These are phyloP conservation scores for Daubentonia madagascariensis DNA, from an alignment of 2,113 vertebrate genomes.

Conservation along the genomic window DNA sequence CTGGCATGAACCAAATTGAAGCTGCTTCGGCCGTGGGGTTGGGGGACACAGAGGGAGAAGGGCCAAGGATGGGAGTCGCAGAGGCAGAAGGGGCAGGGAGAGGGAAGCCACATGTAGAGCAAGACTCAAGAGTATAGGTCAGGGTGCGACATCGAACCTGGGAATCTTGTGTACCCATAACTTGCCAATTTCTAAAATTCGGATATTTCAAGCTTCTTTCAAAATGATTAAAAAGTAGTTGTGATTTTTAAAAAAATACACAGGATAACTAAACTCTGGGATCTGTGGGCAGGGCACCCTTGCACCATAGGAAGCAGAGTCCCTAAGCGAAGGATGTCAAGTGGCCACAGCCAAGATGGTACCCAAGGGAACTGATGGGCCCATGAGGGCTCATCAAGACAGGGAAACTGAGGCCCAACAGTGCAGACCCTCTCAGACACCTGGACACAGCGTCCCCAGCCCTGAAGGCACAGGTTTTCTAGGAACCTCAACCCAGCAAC, in stretches of 20 bases:
- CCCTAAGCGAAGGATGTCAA: neutral
- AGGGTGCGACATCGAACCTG: neutral
- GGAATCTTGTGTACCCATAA: neutral
- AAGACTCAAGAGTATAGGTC: neutral
- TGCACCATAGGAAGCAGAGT: fast-evolving
- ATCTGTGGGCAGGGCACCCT: neutral
- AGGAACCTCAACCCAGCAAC: neutral
- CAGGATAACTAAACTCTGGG: neutral
- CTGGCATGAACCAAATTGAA: neutral
- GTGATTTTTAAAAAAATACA: neutral
- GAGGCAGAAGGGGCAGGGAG: neutral
- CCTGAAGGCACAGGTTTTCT: neutral
- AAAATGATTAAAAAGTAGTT: neutral
- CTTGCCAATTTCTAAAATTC: neutral
- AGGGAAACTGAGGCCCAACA: neutral
- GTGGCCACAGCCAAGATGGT: neutral
- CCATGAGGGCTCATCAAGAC: neutral
- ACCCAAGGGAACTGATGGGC: no score
- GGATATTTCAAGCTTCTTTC: neutral
- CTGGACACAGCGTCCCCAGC: neutral
- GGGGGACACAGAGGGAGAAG: neutral
- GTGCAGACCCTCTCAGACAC: neutral
- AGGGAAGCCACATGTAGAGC: no score
- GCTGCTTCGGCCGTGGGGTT: neutral
- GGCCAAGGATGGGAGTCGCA: neutral